These are phyloP conservation scores for Menura novaehollandiae DNA, from an alignment of 2,113 vertebrate genomes.

Conservation along the genomic window DNA sequence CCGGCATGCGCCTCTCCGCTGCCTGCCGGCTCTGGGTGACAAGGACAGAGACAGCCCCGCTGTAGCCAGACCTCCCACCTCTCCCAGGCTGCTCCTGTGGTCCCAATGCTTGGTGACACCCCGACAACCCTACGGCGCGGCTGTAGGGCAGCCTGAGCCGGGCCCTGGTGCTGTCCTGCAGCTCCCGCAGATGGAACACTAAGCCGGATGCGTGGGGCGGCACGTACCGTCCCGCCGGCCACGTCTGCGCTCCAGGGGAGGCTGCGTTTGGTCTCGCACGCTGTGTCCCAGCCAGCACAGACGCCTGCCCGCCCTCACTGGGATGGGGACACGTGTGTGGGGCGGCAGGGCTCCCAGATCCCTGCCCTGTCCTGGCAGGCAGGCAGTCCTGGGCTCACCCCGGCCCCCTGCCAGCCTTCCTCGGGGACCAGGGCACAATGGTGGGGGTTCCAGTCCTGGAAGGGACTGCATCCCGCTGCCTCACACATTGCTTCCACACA, in stretches of 20 bases:
- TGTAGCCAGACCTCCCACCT: background rate
- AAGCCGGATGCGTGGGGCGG: background rate
- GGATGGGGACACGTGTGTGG: background rate
- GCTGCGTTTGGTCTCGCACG: background rate
- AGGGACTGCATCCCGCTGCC: background rate
- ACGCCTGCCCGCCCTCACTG: background rate
- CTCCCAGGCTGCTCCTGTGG: background rate
- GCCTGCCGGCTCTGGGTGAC: background rate
- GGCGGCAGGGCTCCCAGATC: background rate
- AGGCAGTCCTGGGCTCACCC: background rate
- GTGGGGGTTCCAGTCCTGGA: background rate
- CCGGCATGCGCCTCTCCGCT: accelerated
- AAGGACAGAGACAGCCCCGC: background rate
- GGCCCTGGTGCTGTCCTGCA: background rate
- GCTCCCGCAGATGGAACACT: background rate
- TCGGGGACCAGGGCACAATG: accelerated
- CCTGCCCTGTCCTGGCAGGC: background rate
- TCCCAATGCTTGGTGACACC: background rate
- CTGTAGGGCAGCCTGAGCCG: background rate
- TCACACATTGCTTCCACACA: accelerated
- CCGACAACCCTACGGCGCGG: accelerated
- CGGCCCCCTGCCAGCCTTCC: background rate
- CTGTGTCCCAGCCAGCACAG: background rate
- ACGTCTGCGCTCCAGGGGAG: background rate
- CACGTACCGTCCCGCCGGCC: conserved; percentile 9